A percentile compares a stretch with the other conserved stretches of the same genome.
phyloP scores from a whole-genome alignment of 2,888 invertebrate species.

The Emmelina monodactyla region DNA sequence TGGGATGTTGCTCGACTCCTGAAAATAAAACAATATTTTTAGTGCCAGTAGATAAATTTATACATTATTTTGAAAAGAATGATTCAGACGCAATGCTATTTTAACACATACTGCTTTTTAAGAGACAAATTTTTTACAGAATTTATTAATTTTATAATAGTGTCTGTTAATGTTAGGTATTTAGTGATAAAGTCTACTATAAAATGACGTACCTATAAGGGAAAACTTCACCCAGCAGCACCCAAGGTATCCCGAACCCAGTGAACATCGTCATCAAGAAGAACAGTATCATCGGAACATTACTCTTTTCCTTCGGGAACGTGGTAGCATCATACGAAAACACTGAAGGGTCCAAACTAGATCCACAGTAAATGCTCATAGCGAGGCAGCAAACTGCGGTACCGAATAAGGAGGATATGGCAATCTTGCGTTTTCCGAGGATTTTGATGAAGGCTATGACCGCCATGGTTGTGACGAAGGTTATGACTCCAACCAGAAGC shows the following conservation, averaged over 20 bases:
- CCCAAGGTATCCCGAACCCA: constrained; percentile 59
- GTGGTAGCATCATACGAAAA: constrained; percentile 49
- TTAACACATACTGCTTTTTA: background rate
- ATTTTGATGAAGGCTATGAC: constrained; percentile 44
- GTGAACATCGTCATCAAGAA: constrained; percentile 40
- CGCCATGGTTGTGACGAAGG: constrained; percentile 41
- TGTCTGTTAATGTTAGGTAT: too few species aligned
- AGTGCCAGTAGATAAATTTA: too few species aligned
- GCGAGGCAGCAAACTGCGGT: constrained; percentile 39
- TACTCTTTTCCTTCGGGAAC: constrained; percentile 39
- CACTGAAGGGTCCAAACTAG: constrained; percentile 31
- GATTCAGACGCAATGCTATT: too few species aligned
- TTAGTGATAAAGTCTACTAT: too few species aligned
- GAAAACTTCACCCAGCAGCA: constrained; percentile 64
- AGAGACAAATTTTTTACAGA: too few species aligned
- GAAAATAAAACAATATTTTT: constrained; percentile 17
- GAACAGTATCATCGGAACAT: constrained; percentile 43
- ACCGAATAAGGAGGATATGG: constrained; percentile 43
- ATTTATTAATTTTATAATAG: too few species aligned
- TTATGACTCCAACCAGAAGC: constrained; percentile 54
- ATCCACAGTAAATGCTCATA: constrained; percentile 49
- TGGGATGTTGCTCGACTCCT: constrained; percentile 63
- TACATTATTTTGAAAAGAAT: too few species aligned
- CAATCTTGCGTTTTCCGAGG: constrained; percentile 56
- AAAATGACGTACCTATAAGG: constrained; percentile 55